Base-by-base conservation (phyloP, 2,888 invertebrate species). In the Catocala fraxini region DNA sequence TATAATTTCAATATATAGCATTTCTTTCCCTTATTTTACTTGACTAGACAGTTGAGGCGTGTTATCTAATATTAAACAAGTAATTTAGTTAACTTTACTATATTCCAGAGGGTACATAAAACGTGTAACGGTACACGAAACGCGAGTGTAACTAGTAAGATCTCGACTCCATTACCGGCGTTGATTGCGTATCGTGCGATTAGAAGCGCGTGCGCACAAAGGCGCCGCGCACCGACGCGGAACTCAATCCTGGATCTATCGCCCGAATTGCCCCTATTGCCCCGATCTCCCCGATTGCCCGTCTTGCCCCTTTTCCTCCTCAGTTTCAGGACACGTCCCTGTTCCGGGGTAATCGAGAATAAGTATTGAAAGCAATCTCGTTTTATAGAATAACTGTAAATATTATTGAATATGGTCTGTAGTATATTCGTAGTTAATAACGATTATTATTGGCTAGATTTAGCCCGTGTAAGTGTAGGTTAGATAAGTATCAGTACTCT, bases 161-260 rank as follows among this genome's bases (percentile, higher is more conserved):
- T 74, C 66, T 68, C 48, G 59, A 59, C 65, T 68, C 85, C 80
- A 88, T 89, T 87, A 87, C 83, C 63, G 9, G 25, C 51, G 60
- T 74, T 87, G 91, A 91, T 90, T 91, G 90, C 89, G 87, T 86
- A 88, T 86, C 86, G 85, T 73, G 65, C 84, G 84, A 89, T 89
- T 88, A 86, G 85, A 86, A 78, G 88, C 87, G 89, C 87, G 85
- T 80, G 88, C 84, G 85, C 85, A 87, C 91, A 92, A 92, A 91
- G 89, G 61, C 65, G 64, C 77, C 57, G 69, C 62, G 78, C 81
- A 81, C 88, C 87, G 89, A 85, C 87, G 78, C 86, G 83, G 83
- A 84, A 86, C 84, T 84, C 83, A 83, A 84, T 87, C 86, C 89
- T 55, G 75, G 65, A 51, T 70, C 42, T 35, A 56, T 61, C 42